Evolutionary conservation across 2,113 vertebrate genomes (phyloP).

Genomic region (Spea multiplicata): DNA sequence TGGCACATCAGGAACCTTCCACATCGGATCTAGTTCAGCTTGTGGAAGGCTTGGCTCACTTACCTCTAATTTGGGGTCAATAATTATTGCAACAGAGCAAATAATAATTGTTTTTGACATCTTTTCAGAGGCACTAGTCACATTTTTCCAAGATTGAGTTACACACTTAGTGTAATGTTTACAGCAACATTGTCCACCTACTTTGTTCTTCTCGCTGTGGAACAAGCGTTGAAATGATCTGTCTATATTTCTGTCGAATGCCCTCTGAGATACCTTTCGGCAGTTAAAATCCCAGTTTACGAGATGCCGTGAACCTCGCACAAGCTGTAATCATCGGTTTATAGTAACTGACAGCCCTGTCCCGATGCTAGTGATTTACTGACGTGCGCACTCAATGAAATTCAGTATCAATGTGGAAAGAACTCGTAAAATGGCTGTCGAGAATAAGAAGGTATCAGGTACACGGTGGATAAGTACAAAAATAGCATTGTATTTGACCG

Average conservation of each 20-base stretch:
- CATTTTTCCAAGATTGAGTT: no score
- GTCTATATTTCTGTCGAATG: background rate
- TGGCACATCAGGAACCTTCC: no score
- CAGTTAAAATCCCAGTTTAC: constrained; percentile 29
- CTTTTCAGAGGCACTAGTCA: no score
- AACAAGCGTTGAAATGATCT: no score
- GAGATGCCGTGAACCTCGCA: constrained; percentile 11
- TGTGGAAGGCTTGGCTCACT: no score
- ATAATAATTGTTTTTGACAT: no score
- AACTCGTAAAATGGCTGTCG: constrained; percentile 13
- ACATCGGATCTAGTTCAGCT: no score
- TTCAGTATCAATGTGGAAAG: constrained; percentile 25
- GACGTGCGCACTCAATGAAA: constrained; percentile 8
- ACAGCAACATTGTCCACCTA: no score
- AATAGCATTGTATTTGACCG: background rate
- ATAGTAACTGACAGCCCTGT: constrained; percentile 25
- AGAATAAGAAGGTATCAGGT: background rate
- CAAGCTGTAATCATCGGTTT: constrained; percentile 20
- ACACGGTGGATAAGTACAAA: background rate
- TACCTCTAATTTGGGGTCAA: no score
- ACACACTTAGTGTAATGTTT: no score
- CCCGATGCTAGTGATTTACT: constrained; percentile 6
- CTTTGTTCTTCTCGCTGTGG: no score
- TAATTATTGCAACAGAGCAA: no score
- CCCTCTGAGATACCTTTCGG: background rate